Base-by-base conservation (phyloP, 2,888 invertebrate genomes). In the Drosophila pseudotalamancana region DNA sequence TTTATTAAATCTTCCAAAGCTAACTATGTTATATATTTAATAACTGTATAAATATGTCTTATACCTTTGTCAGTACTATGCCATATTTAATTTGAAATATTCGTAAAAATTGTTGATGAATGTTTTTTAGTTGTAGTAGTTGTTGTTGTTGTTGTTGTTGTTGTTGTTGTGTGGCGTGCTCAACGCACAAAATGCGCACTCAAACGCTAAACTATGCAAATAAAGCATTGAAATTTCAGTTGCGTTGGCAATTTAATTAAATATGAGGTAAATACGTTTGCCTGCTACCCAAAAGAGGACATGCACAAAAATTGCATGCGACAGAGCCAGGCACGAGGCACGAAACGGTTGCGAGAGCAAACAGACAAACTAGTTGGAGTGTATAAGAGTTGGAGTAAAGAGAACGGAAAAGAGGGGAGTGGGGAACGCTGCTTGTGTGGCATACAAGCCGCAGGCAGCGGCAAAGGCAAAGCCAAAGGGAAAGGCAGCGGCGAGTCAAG, bases 281-380 rank as follows among this genome's bases (percentile, higher is more conserved):
- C 66, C 56, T 51, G 56, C 60, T 66, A 53, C 66, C 57, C 48
- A 62, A 68, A 70, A 57, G 73, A 64, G 87, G 51, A 69, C 78
- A 84, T 68, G 74, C 63, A 85, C 77, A 80, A 84, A 73, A 84
- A 77, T 70, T 77, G 88, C 86, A 81, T 65, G 83, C 48, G 63
- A 73, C 65, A 49, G 27, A 19, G 32, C 9, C 40, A 31, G 9
- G 48, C 60, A 45, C 18, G 68, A 55, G 46, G 37, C 18, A 14
- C 18, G 68, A 55, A 32, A 34, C 18, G 9, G 23, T 4, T 1
- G 37, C 9, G 27, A 9, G 27, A 40, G 55, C 77, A 75, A 86
- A 76, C 64, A 75, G 84, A 67, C 87, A 81, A 80, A 84, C 85
- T 85, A 87, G 85, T 85, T 81, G 69, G 66, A 81, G 74, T 65